A percentile compares a stretch with the other conserved stretches of the same genome.
Evolutionary conservation across 1,140 invertebrate species (phyloP).

Genomic region (Drosophila suzukii): DNA sequence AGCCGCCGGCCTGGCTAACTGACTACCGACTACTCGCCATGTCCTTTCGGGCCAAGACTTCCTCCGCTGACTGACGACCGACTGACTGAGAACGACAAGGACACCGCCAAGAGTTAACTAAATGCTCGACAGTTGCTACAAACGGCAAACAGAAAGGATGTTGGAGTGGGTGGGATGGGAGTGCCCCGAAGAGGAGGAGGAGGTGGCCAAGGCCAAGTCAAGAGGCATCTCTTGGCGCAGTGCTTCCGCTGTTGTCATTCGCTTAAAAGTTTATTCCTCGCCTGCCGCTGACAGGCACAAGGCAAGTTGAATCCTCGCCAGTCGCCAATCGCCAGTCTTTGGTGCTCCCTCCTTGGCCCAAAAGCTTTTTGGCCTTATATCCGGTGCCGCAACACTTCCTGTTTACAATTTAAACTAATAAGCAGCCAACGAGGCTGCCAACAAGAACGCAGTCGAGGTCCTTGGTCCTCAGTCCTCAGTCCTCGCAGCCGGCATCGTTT

Average conservation of each 20-base stretch:
- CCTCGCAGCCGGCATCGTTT: conserved; percentile 49
- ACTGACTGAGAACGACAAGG: conserved; percentile 57
- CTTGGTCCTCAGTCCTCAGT: not conserved
- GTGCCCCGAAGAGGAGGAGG: not conserved
- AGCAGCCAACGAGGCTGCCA: conserved; percentile 57
- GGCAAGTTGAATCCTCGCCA: conserved; percentile 37
- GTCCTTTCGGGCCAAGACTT: conserved; percentile 3
- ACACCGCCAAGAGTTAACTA: conserved; percentile 77
- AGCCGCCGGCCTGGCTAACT: conserved; percentile 11
- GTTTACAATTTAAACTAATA: conserved; percentile 82
- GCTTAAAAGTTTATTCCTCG: conserved; percentile 57
- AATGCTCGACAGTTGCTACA: conserved; percentile 79
- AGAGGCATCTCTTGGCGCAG: conserved; percentile 41
- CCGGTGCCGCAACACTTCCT: conserved; percentile 75
- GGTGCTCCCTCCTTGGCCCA: conserved; percentile 20
- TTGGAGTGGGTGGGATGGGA: not conserved
- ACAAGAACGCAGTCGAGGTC: conserved; percentile 26
- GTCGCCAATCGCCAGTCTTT: not conserved
- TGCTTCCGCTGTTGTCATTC: conserved; percentile 52
- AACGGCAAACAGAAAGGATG: conserved; percentile 32
- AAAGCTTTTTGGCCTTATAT: conserved; percentile 44
- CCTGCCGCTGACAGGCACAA: conserved; percentile 57
- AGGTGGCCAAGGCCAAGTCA: conserved; percentile 32
- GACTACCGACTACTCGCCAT: conserved; percentile 2
- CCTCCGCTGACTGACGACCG: conserved; percentile 17